Evolutionary conservation across 2,113 vertebrate genomes (phyloP).

Genomic region (Brevimyrus niger): DNA sequence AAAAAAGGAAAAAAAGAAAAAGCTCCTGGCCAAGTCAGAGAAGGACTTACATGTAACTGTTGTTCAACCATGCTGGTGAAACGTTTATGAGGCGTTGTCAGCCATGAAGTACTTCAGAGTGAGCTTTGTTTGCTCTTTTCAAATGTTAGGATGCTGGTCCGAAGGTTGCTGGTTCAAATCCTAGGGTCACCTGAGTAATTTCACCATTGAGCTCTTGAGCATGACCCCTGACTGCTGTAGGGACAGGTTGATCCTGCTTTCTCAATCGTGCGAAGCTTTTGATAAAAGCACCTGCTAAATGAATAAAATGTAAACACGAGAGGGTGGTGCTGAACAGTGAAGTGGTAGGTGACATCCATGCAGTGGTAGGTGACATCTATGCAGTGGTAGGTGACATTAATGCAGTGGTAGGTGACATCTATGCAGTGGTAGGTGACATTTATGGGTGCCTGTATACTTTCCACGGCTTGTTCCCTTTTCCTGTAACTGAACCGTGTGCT

Average conservation of each 20-base stretch:
- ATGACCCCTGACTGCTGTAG: background rate
- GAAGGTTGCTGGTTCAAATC: background rate
- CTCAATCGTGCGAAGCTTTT: background rate
- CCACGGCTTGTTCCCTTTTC: background rate
- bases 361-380: background rate
- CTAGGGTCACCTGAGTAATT: background rate
- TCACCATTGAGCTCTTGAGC: background rate
- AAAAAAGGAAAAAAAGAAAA: background rate
- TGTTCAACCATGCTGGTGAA: background rate
- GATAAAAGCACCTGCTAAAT: background rate
- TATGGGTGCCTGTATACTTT: background rate
- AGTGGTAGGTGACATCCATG: background rate
- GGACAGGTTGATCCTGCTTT: background rate
- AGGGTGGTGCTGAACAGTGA: background rate
- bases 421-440: background rate
- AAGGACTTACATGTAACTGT: background rate
- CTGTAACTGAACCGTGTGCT: background rate
- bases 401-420: too few species aligned
- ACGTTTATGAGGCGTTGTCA: background rate
- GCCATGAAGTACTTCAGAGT: background rate
- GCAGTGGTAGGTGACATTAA: too few species aligned
- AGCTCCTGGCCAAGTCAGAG: background rate
- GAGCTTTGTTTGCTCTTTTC: background rate
- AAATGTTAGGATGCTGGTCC: background rate
- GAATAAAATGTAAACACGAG: background rate